Base-by-base conservation (phyloP, 2,113 vertebrate genomes). In the Perca flavescens region DNA sequence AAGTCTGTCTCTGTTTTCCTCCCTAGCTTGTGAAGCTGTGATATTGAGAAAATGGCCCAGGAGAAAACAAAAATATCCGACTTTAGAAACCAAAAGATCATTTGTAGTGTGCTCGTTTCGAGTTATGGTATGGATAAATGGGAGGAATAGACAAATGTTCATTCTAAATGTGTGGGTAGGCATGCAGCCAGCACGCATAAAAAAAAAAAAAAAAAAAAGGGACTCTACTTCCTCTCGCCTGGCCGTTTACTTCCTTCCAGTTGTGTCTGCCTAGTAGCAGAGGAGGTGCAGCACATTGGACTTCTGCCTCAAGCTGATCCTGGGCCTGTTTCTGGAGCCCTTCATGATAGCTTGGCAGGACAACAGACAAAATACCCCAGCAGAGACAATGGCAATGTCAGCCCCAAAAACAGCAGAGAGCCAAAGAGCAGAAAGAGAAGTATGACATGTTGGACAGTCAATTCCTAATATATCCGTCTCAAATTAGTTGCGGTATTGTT, bases 331-430 rank as follows among this genome's bases (percentile, higher is more conserved):
- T 84, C 76, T 85, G 80, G 69, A 80, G 52, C 31, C 79, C 64
- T 64, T 85, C 50, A 71, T 82, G 77, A 77, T 83, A 75, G 31
- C 77, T 86, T 90, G 94, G 88, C 90, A 84, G 60, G 71, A 86
- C 72, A 89, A 89, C 77, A 93, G 82, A 93, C 66, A 67, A 80
- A 81, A 80, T 31, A 77, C 65, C 62, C 50, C 12, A 68, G 61
- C 47, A 63, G 57, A 88, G 64, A 87, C 62, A 62, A 43, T 43
- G 2, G 40, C 66, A 90, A 81, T 68, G 73, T 74, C 74, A 82
- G 61, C 46, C 70, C 60, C 75, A 80, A 81, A 78, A 77, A 86
- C 70, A 85, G 54, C 74, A 71, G 25, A 84, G 64, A 70, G 53
- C 46, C 56, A 72, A 19, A 65, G 50, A 57, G 16, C 66, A 58